A percentile compares a stretch with the other conserved stretches of the same genome.
These are phyloP conservation scores for Limonius californicus DNA, from an alignment of 1,140 invertebrate genomes.

Conservation along the genomic window DNA sequence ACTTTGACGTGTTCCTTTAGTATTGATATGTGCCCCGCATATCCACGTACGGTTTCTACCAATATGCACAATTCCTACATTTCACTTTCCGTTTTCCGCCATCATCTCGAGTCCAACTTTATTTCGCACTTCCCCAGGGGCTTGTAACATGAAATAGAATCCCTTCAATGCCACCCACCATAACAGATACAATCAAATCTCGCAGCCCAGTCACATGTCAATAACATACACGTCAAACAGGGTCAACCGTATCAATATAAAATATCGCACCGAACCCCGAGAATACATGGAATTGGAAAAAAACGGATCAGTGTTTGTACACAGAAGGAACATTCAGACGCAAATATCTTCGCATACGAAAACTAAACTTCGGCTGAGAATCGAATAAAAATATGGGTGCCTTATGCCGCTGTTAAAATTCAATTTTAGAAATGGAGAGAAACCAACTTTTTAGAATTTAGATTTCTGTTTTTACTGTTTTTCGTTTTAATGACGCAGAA, in stretches of 20 bases:
- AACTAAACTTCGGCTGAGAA: background rate
- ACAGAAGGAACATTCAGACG: slow-evolving; percentile 1
- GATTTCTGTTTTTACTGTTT: too few relatives aligned
- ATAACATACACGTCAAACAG: slow-evolving; percentile 32
- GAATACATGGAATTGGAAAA: background rate
- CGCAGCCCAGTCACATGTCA: slow-evolving; percentile 34
- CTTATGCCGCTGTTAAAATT: background rate
- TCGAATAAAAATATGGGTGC: background rate
- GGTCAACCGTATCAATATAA: slow-evolving; percentile 21
- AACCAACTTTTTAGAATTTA: too few relatives aligned
- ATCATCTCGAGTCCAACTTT: slow-evolving; percentile 13
- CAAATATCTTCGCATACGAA: background rate
- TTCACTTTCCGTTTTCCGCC: slow-evolving; percentile 3
- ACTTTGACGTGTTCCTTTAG: background rate
- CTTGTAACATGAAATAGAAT: slow-evolving; percentile 34
- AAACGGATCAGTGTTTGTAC: background rate
- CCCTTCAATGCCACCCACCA: slow-evolving; percentile 30
- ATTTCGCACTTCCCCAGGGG: slow-evolving; percentile 24
- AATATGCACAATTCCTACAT: slow-evolving; percentile 8
- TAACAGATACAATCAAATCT: slow-evolving; percentile 31
- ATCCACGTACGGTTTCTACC: background rate
- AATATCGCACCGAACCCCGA: background rate
- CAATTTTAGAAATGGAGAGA: too few relatives aligned
- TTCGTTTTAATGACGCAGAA: too few relatives aligned
- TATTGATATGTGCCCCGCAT: background rate